Conservation (phyloP, 92 coral and sea anemone genomes). For the Pocillopora meandrina region DNA sequence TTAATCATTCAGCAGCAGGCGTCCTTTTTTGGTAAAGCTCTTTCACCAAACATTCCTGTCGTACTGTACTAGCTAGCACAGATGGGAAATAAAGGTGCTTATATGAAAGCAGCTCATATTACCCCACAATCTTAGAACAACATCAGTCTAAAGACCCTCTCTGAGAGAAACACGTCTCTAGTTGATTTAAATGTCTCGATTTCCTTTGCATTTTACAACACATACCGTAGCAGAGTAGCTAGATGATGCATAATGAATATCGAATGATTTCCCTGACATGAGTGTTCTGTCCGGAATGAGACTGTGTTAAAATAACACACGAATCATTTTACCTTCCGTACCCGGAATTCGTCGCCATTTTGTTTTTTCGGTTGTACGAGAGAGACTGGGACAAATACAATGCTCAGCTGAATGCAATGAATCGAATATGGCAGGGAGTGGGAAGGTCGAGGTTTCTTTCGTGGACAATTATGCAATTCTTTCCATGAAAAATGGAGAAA, state of each 20-base stretch:
- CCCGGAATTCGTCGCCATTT: constrained; percentile 17
- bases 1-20: no score
- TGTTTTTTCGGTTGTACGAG: constrained; percentile 11
- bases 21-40: no score
- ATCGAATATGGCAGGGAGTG: not conserved
- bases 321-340: not conserved
- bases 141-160: no score
- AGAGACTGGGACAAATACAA: constrained; percentile 12
- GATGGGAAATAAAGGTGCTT: not conserved
- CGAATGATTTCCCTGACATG: constrained; percentile 47
- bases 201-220: not conserved
- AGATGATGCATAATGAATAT: constrained; percentile 18
- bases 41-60: no score
- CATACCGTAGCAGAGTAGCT: constrained; percentile 55
- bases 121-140: not conserved
- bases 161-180: no score
- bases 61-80: no score
- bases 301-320: not conserved
- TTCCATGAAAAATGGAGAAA: constrained; percentile 73
- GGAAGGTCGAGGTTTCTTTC: constrained; percentile 41
- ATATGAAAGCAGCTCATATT: not conserved
- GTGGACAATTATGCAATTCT: constrained; percentile 63
- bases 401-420: not conserved
- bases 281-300: not conserved
- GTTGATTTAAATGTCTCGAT: no score